Evolutionary conservation across 2,888 invertebrate species (phyloP), one percentile per base, ranked within the genome.

Genomic region (Augochlorella aurata): DNA sequence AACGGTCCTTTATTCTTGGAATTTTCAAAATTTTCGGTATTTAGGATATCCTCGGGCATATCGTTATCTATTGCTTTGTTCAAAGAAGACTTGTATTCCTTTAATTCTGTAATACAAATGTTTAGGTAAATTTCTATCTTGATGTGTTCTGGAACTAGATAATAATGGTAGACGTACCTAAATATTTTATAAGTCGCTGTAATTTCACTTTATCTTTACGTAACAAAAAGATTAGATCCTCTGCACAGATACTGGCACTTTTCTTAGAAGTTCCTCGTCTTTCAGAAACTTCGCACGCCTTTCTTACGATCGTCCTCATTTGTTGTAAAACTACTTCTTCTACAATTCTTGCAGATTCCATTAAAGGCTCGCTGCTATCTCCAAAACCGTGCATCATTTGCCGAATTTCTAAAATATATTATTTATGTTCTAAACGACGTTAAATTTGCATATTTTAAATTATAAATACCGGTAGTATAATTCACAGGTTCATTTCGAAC

Each of bases 361-460:
- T 95, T 63, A 97, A 95, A 0, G 98, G 98, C 82, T 96, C 96
- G 29, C 96, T 96, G 90, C 97, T 97, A 91, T 98, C 98, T 0
- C 98, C 98, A 91, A 98, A 97, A n/a, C 98, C 98, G 89, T 97
- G 97, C 98, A 98, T 97, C 96, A 98, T 98, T 89, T 96, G 95
- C 0, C 97, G 96, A 87, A 98, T 97, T 94, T 98, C 97, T 93
- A 68, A 12, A 88, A 76, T 77, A 61, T n/a, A 24, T 68, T 61
- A 52, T 14, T 74, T 10, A 29, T 8, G 16, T 74, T 65, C 4
- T 4, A n/a, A 70, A 54, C 18, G 61, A 8, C 29, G n/a, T 18
- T 47, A 38, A 73, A 65, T 7, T 12, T 9, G 29, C 12, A 58
- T 50, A 29, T 21, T 74, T 72, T 0, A 65, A 45, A 29, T 75